These are phyloP conservation scores for Darevskia nairensis DNA, from an alignment of 2,797 vertebrate species.

Conservation along the genomic window DNA sequence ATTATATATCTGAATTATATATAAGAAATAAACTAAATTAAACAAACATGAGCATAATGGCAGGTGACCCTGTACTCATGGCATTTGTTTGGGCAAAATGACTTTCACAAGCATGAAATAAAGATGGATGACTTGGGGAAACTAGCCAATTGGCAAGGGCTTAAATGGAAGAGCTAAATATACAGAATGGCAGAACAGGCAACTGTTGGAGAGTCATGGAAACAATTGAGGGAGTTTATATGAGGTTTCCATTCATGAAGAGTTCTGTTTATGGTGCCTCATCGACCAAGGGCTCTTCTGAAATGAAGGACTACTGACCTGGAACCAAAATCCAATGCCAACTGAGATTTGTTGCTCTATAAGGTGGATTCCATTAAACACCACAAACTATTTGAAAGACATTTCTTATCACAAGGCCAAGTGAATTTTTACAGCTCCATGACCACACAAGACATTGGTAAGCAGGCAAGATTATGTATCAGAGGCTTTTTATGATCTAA, in stretches of 20 bases:
- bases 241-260: not conserved
- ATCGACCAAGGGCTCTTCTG: not conserved
- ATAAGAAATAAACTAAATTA: slow-evolving; percentile 3
- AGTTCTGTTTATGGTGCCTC: not conserved
- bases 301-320: slow-evolving; percentile 1
- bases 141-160: not conserved
- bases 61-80: not conserved
- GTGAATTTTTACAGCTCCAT: not conserved
- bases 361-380: slow-evolving; percentile 14
- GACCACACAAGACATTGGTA: not conserved
- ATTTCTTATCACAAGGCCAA: slow-evolving; percentile 2
- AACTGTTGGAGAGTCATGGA: not conserved
- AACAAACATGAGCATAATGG: not conserved
- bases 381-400: not conserved
- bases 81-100: not conserved
- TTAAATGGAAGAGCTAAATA: not conserved
- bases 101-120: not conserved
- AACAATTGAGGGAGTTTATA: not conserved
- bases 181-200: not conserved
- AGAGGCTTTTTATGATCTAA: not conserved
- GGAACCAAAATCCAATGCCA: not conserved
- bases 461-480: not conserved
- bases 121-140: not conserved
- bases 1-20: not conserved
- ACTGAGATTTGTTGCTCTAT: fast-evolving